Evolutionary conservation across 2,113 vertebrate species (phyloP).

Genomic region (Piprites chloris): DNA sequence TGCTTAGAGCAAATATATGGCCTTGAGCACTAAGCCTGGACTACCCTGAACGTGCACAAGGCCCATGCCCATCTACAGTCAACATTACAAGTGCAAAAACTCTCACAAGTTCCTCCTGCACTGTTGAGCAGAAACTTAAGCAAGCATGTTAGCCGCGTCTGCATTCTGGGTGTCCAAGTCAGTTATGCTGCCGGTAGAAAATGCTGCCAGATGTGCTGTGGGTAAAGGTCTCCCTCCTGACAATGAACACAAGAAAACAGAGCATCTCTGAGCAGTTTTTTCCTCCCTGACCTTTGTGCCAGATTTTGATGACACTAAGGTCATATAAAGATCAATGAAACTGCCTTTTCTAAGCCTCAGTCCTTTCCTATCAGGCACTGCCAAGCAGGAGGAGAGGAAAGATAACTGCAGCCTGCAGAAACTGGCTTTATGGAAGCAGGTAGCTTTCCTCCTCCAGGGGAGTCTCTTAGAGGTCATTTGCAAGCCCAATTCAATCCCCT

Average conservation of each 20-base stretch:
- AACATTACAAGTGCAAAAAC: neutral
- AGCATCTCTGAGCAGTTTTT: neutral
- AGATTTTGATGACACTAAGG: neutral
- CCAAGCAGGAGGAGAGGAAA: neutral
- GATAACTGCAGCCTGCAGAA: neutral
- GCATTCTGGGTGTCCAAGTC: neutral
- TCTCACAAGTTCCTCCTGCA: neutral
- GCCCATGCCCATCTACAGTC: neutral
- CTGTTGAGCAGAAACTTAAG: neutral
- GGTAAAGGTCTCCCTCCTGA: neutral
- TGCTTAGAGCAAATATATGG: neutral
- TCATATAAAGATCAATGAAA: neutral
- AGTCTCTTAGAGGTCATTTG: neutral
- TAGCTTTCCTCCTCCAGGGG: neutral
- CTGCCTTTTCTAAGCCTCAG: neutral
- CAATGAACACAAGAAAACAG: neutral
- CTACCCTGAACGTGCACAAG: neutral
- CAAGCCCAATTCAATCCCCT: neutral
- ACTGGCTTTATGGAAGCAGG: neutral
- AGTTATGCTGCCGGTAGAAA: neutral
- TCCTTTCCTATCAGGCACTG: neutral
- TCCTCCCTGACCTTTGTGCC: neutral
- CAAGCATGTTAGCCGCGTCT: neutral
- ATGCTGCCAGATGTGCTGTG: neutral
- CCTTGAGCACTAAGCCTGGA: neutral